Evolutionary conservation across 2,113 vertebrate genomes (phyloP).

Genomic region (cat (Felis catus)): F.catus_Fca126_mat1.0 CM031419.1:106278501-106279000

Average conservation of each 20-base stretch:
- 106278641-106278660: not conserved
- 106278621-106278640: not conserved
- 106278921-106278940: not conserved
- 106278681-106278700: not conserved
- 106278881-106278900: not conserved
- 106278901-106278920: not conserved
- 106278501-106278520: not conserved
- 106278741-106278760: not conserved
- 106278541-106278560: not conserved
- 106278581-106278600: not conserved
- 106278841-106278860: not conserved
- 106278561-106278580: not conserved
- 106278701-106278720: not conserved
- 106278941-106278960: not conserved
- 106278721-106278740: not conserved
- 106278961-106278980: not conserved
- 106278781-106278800: not conserved
- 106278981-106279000: not conserved
- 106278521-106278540: not conserved
- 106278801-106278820: not conserved
- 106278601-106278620: not conserved
- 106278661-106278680: not conserved
- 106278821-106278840: not conserved
- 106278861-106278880: not conserved
- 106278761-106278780: constrained; percentile 1